Base-by-base conservation (phyloP, 2,888 invertebrate genomes). In the Melanostoma mellinum region DNA sequence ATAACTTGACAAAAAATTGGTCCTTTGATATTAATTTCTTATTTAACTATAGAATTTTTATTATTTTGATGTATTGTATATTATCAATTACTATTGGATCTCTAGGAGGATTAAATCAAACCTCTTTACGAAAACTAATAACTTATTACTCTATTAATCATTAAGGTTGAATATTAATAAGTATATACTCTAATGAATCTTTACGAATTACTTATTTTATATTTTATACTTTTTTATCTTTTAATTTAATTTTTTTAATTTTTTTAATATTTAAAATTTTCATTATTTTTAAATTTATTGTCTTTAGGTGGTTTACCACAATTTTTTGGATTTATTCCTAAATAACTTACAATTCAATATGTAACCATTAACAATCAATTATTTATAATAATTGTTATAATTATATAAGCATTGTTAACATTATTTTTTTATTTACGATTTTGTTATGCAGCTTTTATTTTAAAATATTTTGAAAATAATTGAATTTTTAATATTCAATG, bases 1-100 rank as follows among this genome's bases (percentile, higher is more conserved):
- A 91, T 93, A 91, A 93, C 93, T 0, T 94, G 93, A 92, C 94
- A 94, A 93, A 94, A 94, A 93, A 92, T 94, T 91, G 92, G 93
- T 44, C 94, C 94, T 2, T 90, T 94, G 91, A 92, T 93, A 89
- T 86, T 93, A 88, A 87, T 93, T 53, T 92, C 92, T 61, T 93
- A 92, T 89, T 90, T 91, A 88, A 88, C 90, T 88, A 90, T 91
- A 89, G 89, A 89, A 87, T 89, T 90, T 87, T 90, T 92, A 88
- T 87, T 93, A 88, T 87, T 90, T 82, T 85, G 92, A 72, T 89
- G 92, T 88, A 91, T 93, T n/a, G n/a, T 89, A 87, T 93, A 85
- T 50, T 92, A 48, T 92, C 92, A 84, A 87, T 91, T 58, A 86
- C 93, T 85, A 88, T 93, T 87, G 93, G 94, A 44, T 90, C 92